Conservation (phyloP, 2,113 vertebrate genomes). For the Pristiophorus japonicus region DNA sequence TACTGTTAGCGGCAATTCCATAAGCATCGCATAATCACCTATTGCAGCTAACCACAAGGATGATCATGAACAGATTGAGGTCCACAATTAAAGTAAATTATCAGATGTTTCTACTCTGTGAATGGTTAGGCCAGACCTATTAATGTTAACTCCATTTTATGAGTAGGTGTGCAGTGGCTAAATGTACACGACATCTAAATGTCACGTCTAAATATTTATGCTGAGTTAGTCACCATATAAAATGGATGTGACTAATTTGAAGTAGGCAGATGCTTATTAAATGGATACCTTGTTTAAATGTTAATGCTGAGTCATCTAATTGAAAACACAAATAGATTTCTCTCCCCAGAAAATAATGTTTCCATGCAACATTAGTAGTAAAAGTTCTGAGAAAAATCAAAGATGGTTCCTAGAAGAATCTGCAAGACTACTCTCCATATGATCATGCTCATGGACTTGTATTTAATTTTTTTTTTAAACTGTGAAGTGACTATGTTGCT, state of each 20-base stretch:
- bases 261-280: background rate
- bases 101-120: background rate
- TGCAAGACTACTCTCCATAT: background rate
- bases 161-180: background rate
- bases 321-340: background rate
- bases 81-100: background rate
- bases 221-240: background rate
- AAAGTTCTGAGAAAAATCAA: background rate
- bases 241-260: background rate
- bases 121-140: background rate
- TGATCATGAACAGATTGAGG: background rate
- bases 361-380: background rate
- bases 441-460: background rate
- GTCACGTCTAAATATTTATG: background rate
- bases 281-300: background rate
- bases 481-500: background rate
- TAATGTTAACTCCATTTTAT: background rate
- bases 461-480: background rate
- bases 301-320: background rate
- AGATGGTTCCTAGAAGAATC: background rate
- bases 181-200: background rate
- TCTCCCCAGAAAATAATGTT: background rate
- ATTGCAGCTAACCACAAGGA: background rate
- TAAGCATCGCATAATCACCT: background rate
- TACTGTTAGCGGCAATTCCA: background rate